Conservation (phyloP, 2,888 invertebrate species). For the Nemotelus nigrinus region DNA sequence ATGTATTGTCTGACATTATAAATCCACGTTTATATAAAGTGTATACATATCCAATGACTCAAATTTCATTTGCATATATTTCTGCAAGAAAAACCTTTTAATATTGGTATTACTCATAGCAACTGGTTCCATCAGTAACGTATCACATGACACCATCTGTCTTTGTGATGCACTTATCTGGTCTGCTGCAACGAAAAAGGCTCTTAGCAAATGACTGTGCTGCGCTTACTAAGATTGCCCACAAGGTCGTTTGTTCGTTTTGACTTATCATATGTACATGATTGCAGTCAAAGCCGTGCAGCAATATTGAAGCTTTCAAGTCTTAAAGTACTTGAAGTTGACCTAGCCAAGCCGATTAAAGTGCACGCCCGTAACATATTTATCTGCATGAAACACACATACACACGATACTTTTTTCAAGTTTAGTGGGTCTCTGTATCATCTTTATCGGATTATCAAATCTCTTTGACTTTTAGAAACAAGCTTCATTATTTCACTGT, state of each 20-base stretch:
- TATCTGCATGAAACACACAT: too few relatives aligned
- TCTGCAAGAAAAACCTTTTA: too few relatives aligned
- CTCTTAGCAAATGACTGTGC: background rate
- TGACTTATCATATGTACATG: background rate
- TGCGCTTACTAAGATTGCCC: background rate
- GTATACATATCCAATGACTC: too few relatives aligned
- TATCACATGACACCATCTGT: background rate
- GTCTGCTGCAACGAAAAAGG: background rate
- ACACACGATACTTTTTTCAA: background rate
- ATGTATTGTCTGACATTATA: too few relatives aligned
- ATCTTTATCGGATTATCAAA: slow-evolving; percentile 10
- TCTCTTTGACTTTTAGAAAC: background rate
- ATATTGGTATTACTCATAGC: background rate
- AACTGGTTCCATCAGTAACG: slow-evolving; percentile 4
- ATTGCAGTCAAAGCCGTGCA: background rate
- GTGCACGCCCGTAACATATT: too few relatives aligned
- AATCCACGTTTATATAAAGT: too few relatives aligned
- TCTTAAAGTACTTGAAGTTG: too few relatives aligned
- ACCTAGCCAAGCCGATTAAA: too few relatives aligned
- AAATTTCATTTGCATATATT: too few relatives aligned
- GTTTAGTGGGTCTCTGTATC: background rate
- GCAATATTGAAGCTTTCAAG: background rate
- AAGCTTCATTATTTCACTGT: background rate
- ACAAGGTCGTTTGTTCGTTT: slow-evolving; percentile 7
- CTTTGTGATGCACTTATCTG: slow-evolving; percentile 6